A percentile compares a stretch with the other conserved stretches of the same genome.
Evolutionary conservation across 2,113 vertebrate species (phyloP).

Genomic region (Guaruba guarouba): DNA sequence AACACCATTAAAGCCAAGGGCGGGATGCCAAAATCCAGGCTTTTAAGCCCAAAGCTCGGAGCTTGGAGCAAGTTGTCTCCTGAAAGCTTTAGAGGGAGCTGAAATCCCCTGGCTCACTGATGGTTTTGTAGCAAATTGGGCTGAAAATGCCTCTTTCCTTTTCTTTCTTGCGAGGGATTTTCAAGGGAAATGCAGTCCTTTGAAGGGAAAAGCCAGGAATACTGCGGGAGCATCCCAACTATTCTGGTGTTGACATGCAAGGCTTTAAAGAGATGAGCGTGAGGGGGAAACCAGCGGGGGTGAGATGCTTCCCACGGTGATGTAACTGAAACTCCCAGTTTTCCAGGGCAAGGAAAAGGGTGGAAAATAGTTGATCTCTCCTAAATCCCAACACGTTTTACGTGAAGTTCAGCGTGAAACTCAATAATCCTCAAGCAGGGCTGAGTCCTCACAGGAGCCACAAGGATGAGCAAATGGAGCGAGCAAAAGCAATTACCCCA

Average conservation of each 20-base stretch:
- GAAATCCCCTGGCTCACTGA: background rate
- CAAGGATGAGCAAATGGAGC: background rate
- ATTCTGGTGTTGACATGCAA: background rate
- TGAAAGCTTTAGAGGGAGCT: background rate
- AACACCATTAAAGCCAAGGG: background rate
- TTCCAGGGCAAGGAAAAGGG: background rate
- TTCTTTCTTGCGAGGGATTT: background rate
- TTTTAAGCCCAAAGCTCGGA: background rate
- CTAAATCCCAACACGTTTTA: background rate
- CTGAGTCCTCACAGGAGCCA: background rate
- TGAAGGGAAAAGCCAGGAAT: background rate
- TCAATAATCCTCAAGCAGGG: background rate
- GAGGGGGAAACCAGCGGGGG: background rate
- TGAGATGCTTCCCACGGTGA: background rate
- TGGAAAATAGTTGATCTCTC: background rate
- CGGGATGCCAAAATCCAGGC: background rate
- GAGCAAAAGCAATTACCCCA: background rate
- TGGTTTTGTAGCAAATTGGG: background rate
- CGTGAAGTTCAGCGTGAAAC: background rate
- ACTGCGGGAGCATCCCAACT: background rate
- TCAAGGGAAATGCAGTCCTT: background rate
- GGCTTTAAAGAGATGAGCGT: background rate
- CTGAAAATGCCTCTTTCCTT: background rate
- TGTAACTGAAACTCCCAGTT: background rate
- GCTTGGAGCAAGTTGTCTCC: background rate